Percentiles rank a stretch among this genome's conserved stretches.
These are phyloP conservation scores for Temnopleurus reevesii DNA, from an alignment of 53 echinoderm and acorn worm species.

Conservation along the genomic window DNA sequence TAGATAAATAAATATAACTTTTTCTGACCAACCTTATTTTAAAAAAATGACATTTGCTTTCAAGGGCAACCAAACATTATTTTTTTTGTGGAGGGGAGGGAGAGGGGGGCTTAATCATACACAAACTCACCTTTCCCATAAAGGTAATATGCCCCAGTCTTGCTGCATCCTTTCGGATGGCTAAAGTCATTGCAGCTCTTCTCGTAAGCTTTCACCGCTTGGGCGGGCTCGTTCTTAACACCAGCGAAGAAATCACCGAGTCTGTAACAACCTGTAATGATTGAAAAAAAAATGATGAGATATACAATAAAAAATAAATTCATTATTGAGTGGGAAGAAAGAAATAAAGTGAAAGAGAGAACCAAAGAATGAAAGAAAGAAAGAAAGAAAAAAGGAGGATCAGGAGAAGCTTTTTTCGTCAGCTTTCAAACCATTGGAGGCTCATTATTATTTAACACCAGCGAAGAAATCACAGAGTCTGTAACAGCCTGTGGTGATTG, in stretches of 20 bases:
- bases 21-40: too few species aligned
- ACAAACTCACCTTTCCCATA: slow-evolving; percentile 87
- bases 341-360: not conserved
- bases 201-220: slow-evolving; percentile 79
- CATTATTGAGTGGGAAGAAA: too few species aligned
- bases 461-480: too few species aligned
- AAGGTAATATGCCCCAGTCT: slow-evolving; percentile 78
- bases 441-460: too few species aligned
- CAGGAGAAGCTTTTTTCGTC: too few species aligned
- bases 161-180: slow-evolving; percentile 75
- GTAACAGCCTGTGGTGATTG: too few species aligned
- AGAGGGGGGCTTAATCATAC: too few species aligned
- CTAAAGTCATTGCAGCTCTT: slow-evolving; percentile 80
- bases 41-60: too few species aligned
- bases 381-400: not conserved
- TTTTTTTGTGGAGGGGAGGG: not conserved
- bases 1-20: too few species aligned
- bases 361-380: not conserved
- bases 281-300: not conserved
- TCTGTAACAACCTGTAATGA: slow-evolving; percentile 76
- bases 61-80: too few species aligned
- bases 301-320: not conserved
- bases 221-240: slow-evolving; percentile 74
- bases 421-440: too few species aligned
- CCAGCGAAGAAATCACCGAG: slow-evolving; percentile 85